phyloP scores from a whole-genome alignment of 2,113 vertebrate genomes.

The Naja naja region DNA sequence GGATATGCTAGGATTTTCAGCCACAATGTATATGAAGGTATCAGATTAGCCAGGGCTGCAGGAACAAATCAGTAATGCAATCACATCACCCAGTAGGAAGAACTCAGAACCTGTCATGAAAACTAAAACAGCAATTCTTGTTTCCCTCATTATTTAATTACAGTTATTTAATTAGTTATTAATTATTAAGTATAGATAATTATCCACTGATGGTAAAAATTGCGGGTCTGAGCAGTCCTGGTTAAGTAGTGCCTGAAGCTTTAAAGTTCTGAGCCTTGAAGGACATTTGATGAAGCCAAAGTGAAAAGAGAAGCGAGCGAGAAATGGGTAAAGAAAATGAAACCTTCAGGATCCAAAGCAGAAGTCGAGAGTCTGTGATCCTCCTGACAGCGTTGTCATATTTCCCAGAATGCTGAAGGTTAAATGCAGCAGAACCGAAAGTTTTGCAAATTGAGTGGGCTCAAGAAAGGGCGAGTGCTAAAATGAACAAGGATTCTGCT shows the following conservation, averaged over 20 bases:
- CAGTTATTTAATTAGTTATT: background rate
- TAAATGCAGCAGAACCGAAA: background rate
- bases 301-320: background rate
- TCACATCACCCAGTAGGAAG: background rate
- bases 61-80: background rate
- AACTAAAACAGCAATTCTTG: background rate
- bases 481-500: background rate
- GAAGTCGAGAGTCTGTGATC: background rate
- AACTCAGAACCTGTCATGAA: background rate
- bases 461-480: background rate
- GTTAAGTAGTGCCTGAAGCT: background rate
- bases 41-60: background rate
- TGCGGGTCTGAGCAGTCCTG: background rate
- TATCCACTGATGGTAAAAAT: background rate
- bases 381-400: background rate
- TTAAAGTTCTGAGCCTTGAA: background rate
- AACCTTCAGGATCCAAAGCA: background rate
- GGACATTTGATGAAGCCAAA: background rate
- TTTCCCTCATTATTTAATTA: background rate
- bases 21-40: background rate
- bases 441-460: background rate
- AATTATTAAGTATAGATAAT: background rate
- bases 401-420: background rate
- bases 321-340: background rate
- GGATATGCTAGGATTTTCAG: background rate